Conservation (phyloP, 2,888 invertebrate species). For the Drosophila pegasa region DNA sequence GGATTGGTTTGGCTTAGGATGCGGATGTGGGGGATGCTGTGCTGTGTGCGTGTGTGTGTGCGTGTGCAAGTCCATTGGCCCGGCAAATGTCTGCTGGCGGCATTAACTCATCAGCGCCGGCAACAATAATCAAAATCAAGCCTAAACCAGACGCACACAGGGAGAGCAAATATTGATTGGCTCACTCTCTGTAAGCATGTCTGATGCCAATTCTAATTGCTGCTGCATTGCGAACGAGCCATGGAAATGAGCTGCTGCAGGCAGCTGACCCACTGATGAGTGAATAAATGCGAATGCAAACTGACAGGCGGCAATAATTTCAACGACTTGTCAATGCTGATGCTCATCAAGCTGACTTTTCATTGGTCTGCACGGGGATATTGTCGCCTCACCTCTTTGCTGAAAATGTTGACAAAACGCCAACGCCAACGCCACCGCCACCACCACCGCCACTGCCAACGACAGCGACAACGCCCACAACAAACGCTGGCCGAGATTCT, state of each 20-base stretch:
- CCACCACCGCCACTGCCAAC: neutral
- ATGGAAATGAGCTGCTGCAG: conserved; percentile 22
- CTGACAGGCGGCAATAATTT: conserved; percentile 76
- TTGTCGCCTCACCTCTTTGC: conserved; percentile 13
- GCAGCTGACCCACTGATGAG: conserved; percentile 53
- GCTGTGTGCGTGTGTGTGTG: neutral
- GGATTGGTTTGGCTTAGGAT: conserved; percentile 25
- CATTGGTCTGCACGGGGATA: conserved; percentile 33
- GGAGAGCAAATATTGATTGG: conserved; percentile 62
- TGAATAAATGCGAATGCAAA: conserved; percentile 69
- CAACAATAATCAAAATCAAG: conserved; percentile 40
- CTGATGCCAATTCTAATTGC: conserved; percentile 67
- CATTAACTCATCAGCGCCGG: conserved; percentile 69
- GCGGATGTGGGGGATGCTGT: conserved; percentile 8
- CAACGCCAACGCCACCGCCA: conserved; percentile 19
- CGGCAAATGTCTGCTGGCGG: conserved; percentile 67
- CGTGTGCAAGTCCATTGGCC: conserved; percentile 22
- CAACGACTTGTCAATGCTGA: conserved; percentile 74
- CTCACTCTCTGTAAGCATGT: neutral
- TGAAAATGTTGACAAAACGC: conserved; percentile 70
- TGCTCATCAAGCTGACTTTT: conserved; percentile 76
- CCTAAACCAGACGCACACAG: conserved; percentile 20
- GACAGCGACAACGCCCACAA: conserved; percentile 22
- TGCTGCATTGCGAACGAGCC: conserved; percentile 5
- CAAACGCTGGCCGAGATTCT: conserved; percentile 45